These are phyloP conservation scores for Channa argus DNA, from an alignment of 2,113 vertebrate genomes.

Conservation along the genomic window DNA sequence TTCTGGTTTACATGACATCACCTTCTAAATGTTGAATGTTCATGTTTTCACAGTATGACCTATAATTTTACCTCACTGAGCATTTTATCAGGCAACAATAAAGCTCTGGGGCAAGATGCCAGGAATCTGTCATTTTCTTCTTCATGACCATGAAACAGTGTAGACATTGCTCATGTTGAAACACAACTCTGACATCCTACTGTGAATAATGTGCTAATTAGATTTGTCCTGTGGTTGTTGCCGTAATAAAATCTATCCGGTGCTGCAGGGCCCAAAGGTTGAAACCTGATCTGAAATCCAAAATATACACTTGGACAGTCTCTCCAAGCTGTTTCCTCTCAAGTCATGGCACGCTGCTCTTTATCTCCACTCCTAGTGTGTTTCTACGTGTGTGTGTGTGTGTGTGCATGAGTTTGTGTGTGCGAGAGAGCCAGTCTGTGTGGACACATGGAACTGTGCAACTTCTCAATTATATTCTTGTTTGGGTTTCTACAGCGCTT, in stretches of 20 bases:
- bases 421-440: not conserved
- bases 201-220: slow-evolving; percentile 76
- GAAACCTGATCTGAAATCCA: slow-evolving; percentile 66
- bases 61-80: slow-evolving; percentile 7
- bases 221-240: slow-evolving; percentile 69
- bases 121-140: slow-evolving; percentile 19
- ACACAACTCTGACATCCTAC: slow-evolving; percentile 65
- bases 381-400: slow-evolving; percentile 28
- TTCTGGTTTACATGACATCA: no score
- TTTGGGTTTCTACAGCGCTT: no score
- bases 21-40: not conserved
- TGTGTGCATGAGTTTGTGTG: not conserved
- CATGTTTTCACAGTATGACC: not conserved
- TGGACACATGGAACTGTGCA: slow-evolving; percentile 5
- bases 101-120: slow-evolving; percentile 9
- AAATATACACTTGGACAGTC: slow-evolving; percentile 61
- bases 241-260: slow-evolving; percentile 77
- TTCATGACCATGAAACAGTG: slow-evolving; percentile 36
- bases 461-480: no score
- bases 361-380: slow-evolving; percentile 27
- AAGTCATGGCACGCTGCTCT: slow-evolving; percentile 43
- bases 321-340: slow-evolving; percentile 71
- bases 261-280: slow-evolving; percentile 47
- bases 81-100: slow-evolving; percentile 19
- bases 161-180: slow-evolving; percentile 48